Evolutionary conservation across 2,888 invertebrate genomes (phyloP).

Genomic region (Tryphoninae sp.): DNA sequence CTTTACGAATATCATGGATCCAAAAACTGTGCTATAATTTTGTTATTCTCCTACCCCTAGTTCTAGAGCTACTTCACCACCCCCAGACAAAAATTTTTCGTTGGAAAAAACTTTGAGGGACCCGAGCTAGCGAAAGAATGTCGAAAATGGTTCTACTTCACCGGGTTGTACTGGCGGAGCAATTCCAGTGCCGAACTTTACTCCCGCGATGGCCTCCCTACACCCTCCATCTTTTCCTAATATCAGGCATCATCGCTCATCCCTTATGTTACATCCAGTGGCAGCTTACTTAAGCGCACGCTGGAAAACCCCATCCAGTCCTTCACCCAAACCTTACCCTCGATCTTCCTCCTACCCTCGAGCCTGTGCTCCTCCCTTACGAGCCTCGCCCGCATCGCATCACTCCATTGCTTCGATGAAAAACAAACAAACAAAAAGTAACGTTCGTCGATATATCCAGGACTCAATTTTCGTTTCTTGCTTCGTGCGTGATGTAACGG

Average conservation of each 20-base stretch:
- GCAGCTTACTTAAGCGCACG: constrained; percentile 54
- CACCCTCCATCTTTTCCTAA: constrained; percentile 70
- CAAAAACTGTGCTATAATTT: background rate
- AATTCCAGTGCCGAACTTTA: constrained; percentile 47
- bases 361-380: constrained; percentile 16
- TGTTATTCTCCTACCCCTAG: background rate
- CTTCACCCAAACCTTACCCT: constrained; percentile 15
- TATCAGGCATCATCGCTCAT: constrained; percentile 79
- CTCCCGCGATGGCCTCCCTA: constrained; percentile 37
- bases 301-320: constrained; percentile 51
- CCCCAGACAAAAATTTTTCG: constrained; percentile 14
- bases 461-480: constrained; percentile 36
- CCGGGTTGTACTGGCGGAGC: constrained; percentile 32
- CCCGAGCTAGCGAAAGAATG: constrained; percentile 40
- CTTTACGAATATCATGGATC: constrained; percentile 64
- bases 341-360: constrained; percentile 15
- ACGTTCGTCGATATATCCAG: constrained; percentile 4
- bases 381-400: constrained; percentile 21
- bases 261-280: constrained; percentile 66
- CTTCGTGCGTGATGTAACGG: background rate
- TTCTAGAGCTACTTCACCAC: background rate
- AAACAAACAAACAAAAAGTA: constrained; percentile 27
- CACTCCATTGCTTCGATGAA: constrained; percentile 36
- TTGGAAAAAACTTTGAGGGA: constrained; percentile 30
- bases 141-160: constrained; percentile 35